Conservation (phyloP, 2,113 vertebrate genomes). For the Leucoraja erinaceus region DNA sequence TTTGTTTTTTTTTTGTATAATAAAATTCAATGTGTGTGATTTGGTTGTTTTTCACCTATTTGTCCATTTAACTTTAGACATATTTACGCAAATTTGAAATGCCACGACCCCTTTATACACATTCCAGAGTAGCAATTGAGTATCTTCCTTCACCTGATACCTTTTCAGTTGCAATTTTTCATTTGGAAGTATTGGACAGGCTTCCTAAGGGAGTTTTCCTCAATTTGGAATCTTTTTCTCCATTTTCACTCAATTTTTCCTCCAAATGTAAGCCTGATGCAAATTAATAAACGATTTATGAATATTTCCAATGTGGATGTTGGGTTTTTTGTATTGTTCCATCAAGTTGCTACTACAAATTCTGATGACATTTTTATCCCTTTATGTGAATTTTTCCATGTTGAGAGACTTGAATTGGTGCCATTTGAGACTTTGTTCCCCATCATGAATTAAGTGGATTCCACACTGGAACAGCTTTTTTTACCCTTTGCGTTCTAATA, state of each 20-base stretch:
- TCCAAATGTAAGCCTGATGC: not conserved
- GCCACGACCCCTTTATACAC: not conserved
- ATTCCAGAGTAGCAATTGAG: not conserved
- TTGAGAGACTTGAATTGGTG: not conserved
- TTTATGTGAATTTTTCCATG: not conserved
- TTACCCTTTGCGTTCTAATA: not conserved
- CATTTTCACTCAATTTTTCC: not conserved
- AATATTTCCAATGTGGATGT: not conserved
- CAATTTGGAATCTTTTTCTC: not conserved
- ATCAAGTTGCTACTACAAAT: not conserved
- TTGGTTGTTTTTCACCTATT: too few relatives aligned
- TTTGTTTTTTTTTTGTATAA: not conserved
- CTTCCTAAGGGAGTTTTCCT: not conserved
- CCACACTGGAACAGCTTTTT: not conserved
- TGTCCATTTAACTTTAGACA: not conserved
- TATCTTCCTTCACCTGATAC: not conserved
- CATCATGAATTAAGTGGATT: not conserved
- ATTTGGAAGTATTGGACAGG: not conserved
- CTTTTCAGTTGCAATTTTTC: not conserved
- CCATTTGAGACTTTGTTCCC: not conserved
- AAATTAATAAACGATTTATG: not conserved
- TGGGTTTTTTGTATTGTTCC: not conserved
- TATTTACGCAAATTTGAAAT: not conserved
- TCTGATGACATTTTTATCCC: not conserved
- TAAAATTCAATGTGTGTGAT: not conserved